phyloP scores from a whole-genome alignment of 2,113 vertebrate genomes.

The Chunga burmeisteri region DNA sequence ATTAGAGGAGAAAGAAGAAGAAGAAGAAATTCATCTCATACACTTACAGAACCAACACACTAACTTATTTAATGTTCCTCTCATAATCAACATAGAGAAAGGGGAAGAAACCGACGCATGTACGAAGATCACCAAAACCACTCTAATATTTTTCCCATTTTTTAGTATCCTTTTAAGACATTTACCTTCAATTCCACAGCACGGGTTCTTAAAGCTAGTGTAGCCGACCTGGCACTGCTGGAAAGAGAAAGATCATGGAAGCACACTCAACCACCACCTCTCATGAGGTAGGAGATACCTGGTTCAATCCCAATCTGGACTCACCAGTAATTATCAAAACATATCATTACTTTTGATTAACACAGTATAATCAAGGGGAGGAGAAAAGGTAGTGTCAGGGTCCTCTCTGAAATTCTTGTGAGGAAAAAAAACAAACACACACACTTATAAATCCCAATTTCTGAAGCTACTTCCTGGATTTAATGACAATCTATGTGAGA shows the following conservation, averaged over 20 bases:
- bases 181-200: background rate
- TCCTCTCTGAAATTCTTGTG: background rate
- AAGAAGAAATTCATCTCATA: background rate
- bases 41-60: background rate
- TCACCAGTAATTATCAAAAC: background rate
- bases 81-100: background rate
- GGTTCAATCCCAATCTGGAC: background rate
- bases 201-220: background rate
- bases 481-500: background rate
- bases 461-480: background rate
- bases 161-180: background rate
- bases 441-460: background rate
- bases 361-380: background rate
- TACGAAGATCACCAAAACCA: background rate
- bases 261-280: background rate
- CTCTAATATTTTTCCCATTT: background rate
- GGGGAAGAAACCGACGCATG: background rate
- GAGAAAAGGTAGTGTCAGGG: background rate
- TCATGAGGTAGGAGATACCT: background rate
- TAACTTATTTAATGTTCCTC: background rate
- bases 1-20: background rate
- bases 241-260: background rate
- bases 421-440: background rate
- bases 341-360: background rate
- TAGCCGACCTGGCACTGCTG: background rate